Evolutionary conservation across 2,797 vertebrate species (phyloP).

Genomic region (Sarcoramphus papa): DNA sequence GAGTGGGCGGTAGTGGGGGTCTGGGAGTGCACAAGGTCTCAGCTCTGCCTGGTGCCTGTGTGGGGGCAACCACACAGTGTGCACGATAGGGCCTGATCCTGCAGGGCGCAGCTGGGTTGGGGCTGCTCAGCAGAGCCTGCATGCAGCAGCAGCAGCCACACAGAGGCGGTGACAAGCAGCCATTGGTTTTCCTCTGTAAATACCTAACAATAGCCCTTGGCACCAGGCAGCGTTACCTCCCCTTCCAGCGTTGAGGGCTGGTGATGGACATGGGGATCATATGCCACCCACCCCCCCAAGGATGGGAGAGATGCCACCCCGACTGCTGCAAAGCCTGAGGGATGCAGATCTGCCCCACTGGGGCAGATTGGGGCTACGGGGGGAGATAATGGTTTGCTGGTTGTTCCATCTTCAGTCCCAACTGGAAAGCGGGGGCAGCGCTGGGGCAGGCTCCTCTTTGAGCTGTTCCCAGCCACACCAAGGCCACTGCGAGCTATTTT

Average conservation of each 20-base stretch:
- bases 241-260: neutral
- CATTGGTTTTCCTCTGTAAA: neutral
- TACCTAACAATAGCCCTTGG: rapidly evolving
- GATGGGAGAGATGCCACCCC: neutral
- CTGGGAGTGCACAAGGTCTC: rapidly evolving
- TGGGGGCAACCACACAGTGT: neutral
- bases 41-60: neutral
- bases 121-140: neutral
- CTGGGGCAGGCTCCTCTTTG: neutral
- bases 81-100: neutral
- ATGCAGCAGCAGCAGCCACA: neutral
- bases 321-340: neutral
- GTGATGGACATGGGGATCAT: neutral
- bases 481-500: neutral
- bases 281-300: no score
- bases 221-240: neutral
- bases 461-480: neutral
- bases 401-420: neutral
- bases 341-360: neutral
- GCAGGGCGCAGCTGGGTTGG: neutral
- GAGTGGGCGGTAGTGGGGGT: rapidly evolving
- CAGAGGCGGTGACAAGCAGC: neutral
- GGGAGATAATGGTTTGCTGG: neutral
- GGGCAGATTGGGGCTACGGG: neutral
- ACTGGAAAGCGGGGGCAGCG: neutral